Base-by-base conservation (phyloP, 2,888 invertebrate genomes). In the Amiota minor region DNA sequence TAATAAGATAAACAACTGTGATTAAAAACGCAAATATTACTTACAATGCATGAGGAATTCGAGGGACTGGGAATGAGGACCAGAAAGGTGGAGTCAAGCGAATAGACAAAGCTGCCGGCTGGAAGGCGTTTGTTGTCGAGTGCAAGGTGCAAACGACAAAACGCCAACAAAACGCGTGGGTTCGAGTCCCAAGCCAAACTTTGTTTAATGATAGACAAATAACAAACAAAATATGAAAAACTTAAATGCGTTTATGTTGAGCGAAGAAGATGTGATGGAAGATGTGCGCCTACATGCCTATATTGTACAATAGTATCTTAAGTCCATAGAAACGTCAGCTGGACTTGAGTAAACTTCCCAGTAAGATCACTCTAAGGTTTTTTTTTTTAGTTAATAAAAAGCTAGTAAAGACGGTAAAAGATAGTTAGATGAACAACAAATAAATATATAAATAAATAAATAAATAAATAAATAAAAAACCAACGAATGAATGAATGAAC, bases 11-110 rank as follows among this genome's bases (percentile, higher is more conserved):
- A 56, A 70, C 70, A 70, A 56, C 45, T 45, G 16, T 65, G 65
- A 71, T 71, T 64, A 71, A 71, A 71, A 55, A 45, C 65, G 20
- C 65, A 64, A 64, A 71, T 64, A 65, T 8, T 23, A 23, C 3
- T 35, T 35, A 35, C 35, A 35, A 35, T 6, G 35, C 35, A 35
- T 6, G 35, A 46, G 64, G 64, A 23, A 16, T 46, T 46, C 62
- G 76, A 71, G 69, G 77, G 77, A 70, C 74, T 70, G 50, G 35
- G 64, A 35, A 55, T 46, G 9, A 6, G 20, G 6, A 35, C 35
- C 35, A 35, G 35, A 35, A 35, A n/a, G 49, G 18, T 49, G 61
- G 61, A 61, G 20, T 61, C 61, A 12, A 12, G 35, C 35, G 6
- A 35, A 35, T 35, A 35, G 0, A 35, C 35, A 35, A 35, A 35